Base-by-base conservation (phyloP, 2,113 vertebrate species). In the Plectropomus leopardus region DNA sequence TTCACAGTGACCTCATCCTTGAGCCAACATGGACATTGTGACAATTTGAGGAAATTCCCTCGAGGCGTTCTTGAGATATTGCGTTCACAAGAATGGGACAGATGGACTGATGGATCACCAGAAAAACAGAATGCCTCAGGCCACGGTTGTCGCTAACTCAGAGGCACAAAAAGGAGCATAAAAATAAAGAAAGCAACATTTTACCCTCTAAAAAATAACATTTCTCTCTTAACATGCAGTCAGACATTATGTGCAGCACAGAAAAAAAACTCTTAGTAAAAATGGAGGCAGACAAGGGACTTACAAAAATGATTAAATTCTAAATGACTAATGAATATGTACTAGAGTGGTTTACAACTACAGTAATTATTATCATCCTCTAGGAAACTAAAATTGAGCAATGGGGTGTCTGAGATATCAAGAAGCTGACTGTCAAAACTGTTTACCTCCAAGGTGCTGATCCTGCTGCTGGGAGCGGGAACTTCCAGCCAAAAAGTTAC, bases 381-480 rank as follows among this genome's bases (percentile, higher is more conserved):
- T n/a, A 40, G 51, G 24, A 71, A 71, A 26, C 47, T 9, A 42
- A n/a, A 19, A 59, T 51, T 47, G 32, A 10, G 3, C 45, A 45
- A 10, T 15, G 50, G 5, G 26, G 32, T 32, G 14, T 24, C 16
- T 70, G 42, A 24, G n/a, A 23, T 13, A 17, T 53, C 30, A 68
- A 34, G 3, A 30, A 23, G 17, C 17, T 34, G 40, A 6, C 65
- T 32, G 11, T 53, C 21, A 50, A 21, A 3, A 6, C 28, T 48
- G 44, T 48, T 24, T 66, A 10, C 30, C 24, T 57, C 36, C 68
- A 57, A 16, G 68, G 53, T 8, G 68, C 34, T 71, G 36, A 57
- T 71, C 34, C 16, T 26, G 10, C 40, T 21, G 17, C 48, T 40
- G 28, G 6, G 24, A 36, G n/a, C 21, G 0, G 26, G 55, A 21